Conservation (phyloP, 2,888 invertebrate species). For the Catocala fraxini region DNA sequence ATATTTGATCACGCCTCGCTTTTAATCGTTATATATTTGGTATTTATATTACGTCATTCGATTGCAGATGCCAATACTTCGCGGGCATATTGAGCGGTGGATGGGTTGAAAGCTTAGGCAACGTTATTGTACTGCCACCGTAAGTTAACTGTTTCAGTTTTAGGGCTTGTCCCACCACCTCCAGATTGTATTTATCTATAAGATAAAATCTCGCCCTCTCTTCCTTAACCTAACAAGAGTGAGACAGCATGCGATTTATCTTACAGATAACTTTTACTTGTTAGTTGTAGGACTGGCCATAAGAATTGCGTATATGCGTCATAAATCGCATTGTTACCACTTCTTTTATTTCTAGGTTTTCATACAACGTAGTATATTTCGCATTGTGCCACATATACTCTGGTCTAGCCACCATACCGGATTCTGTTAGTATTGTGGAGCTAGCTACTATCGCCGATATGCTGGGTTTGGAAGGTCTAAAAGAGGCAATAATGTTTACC, state of each 20-base stretch:
- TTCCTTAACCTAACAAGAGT: too few species aligned
- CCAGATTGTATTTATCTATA: too few species aligned
- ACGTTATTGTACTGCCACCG: constrained; percentile 95
- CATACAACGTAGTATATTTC: constrained; percentile 95
- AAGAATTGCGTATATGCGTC: too few species aligned
- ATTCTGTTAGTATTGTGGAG: constrained; percentile 94
- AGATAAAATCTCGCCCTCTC: too few species aligned
- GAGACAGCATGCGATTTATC: too few species aligned
- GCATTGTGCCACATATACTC: constrained; percentile 98
- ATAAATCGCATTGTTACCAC: too few species aligned
- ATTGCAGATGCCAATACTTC: constrained; percentile 94
- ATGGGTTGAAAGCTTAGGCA: constrained; percentile 93
- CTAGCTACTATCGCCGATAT: constrained; percentile 96
- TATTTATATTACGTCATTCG: neutral
- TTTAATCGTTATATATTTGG: neutral
- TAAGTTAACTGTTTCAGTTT: constrained; percentile 69
- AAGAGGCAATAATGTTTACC: constrained; percentile 96
- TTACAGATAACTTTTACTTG: too few species aligned
- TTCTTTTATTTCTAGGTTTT: constrained; percentile 87
- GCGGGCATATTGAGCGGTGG: constrained; percentile 96
- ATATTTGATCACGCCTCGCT: too few species aligned
- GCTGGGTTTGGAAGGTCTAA: constrained; percentile 95
- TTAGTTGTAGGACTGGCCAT: neutral
- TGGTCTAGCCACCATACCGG: constrained; percentile 95
- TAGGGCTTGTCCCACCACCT: constrained; percentile 10